phyloP scores from a whole-genome alignment of 2,888 invertebrate genomes.

The Artemia sinica region DNA sequence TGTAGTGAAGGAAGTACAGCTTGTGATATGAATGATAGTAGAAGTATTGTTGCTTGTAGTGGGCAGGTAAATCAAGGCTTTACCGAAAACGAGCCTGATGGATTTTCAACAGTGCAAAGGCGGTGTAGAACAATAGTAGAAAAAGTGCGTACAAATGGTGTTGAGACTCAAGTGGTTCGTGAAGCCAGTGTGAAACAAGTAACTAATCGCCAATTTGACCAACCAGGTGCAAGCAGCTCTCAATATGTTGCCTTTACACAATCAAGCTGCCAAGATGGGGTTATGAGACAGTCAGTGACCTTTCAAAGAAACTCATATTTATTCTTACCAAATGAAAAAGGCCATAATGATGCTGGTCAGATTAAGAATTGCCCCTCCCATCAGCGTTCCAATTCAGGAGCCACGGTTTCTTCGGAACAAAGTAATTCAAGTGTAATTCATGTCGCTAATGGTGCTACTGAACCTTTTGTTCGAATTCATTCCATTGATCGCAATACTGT shows the following conservation, averaged over 20 bases:
- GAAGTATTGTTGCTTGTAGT: neutral
- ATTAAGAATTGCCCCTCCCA: neutral
- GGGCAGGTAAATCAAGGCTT: conserved; percentile 10
- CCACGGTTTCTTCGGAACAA: neutral
- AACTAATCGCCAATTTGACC: conserved; percentile 14
- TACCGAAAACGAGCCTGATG: neutral
- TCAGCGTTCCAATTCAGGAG: neutral
- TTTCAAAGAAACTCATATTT: conserved; percentile 18
- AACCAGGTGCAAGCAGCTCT: conserved; percentile 4
- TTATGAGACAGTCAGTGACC: conserved; percentile 18
- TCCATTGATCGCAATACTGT: conserved; percentile 27
- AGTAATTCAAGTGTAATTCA: conserved; percentile 11
- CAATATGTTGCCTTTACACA: conserved; percentile 19
- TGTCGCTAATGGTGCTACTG: neutral
- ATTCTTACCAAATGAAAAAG: conserved; percentile 15
- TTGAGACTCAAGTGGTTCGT: conserved; percentile 19
- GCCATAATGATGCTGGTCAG: neutral
- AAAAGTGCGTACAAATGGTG: conserved; percentile 17
- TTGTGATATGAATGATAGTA: neutral
- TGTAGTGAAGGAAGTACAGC: neutral
- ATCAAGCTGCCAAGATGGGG: conserved; percentile 17
- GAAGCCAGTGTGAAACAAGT: conserved; percentile 20
- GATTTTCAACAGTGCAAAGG: conserved; percentile 16
- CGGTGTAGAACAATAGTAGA: conserved; percentile 18
- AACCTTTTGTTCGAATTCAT: conserved; percentile 26